A percentile compares a stretch with the other conserved stretches of the same genome.
Conservation (phyloP, 2,888 invertebrate genomes). For the Philhelius pedissequus region DNA sequence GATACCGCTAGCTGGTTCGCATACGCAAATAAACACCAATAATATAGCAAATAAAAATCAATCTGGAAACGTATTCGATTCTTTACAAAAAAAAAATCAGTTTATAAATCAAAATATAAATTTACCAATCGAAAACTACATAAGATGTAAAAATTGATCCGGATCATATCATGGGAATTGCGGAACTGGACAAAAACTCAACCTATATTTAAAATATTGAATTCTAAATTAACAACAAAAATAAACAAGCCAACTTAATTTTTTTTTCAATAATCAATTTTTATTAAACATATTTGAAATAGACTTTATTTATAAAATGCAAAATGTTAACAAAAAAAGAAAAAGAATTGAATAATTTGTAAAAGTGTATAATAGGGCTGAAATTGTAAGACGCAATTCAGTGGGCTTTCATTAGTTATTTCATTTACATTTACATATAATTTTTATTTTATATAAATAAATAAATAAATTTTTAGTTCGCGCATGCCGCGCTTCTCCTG, state of each 20-base stretch:
- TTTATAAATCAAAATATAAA: no score
- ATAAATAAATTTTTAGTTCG: constrained; percentile 36
- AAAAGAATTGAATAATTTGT: constrained; percentile 66
- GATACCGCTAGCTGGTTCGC: no score
- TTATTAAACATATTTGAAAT: constrained; percentile 69
- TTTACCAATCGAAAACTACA: no score
- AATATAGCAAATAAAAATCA: no score
- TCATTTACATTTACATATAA: constrained; percentile 44
- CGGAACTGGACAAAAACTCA: no score
- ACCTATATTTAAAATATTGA: no score
- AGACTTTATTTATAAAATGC: constrained; percentile 69
- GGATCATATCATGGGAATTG: no score
- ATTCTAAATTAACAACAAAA: no score
- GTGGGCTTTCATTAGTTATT: constrained; percentile 63
- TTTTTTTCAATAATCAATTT: constrained; percentile 64
- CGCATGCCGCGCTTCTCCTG: constrained; percentile 41
- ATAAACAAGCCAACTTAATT: neutral
- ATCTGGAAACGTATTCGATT: no score
- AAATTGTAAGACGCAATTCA: constrained; percentile 69
- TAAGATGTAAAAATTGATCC: no score
- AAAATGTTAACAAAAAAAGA: constrained; percentile 66
- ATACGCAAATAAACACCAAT: no score
- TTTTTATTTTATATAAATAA: constrained; percentile 34
- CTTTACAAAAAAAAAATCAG: no score
- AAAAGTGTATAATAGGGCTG: constrained; percentile 69